phyloP scores from a whole-genome alignment of 2,888 invertebrate species.

The Luperina nickerlii region DNA sequence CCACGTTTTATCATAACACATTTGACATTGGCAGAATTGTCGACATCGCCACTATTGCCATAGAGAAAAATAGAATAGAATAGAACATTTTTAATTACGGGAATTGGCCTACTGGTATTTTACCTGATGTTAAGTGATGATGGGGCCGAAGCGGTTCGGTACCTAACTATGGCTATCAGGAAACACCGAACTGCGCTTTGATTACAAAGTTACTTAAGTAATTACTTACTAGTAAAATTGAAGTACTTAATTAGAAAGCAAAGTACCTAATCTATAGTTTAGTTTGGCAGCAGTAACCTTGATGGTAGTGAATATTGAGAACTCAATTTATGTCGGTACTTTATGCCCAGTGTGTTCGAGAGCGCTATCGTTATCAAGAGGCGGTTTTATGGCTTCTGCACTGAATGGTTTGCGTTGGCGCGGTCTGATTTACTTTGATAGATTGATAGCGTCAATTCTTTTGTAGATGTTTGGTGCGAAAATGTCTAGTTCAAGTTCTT shows the following conservation, averaged over 20 bases:
- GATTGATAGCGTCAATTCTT: constrained; percentile 19
- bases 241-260: not conserved
- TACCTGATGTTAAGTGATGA: no score
- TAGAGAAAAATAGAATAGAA: no score
- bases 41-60: no score
- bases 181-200: not conserved
- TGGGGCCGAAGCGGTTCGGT: no score
- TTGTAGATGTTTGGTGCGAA: not conserved
- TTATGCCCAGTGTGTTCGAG: constrained; percentile 42
- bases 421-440: constrained; percentile 28
- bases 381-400: constrained; percentile 43
- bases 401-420: constrained; percentile 16
- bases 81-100: no score
- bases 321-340: constrained; percentile 45
- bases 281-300: constrained; percentile 26
- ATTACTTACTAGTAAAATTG: not conserved
- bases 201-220: not conserved
- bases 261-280: constrained; percentile 9
- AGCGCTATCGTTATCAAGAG: constrained; percentile 35
- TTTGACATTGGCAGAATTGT: no score
- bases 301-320: constrained; percentile 15
- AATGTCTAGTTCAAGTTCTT: not conserved
- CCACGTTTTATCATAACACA: no score
- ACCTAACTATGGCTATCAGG: not conserved
- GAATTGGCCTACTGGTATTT: no score